A percentile compares a stretch with the other conserved stretches of the same genome.
These are phyloP conservation scores for Tetropium fuscum DNA, from an alignment of 2,888 invertebrate genomes.

Conservation along the genomic window DNA sequence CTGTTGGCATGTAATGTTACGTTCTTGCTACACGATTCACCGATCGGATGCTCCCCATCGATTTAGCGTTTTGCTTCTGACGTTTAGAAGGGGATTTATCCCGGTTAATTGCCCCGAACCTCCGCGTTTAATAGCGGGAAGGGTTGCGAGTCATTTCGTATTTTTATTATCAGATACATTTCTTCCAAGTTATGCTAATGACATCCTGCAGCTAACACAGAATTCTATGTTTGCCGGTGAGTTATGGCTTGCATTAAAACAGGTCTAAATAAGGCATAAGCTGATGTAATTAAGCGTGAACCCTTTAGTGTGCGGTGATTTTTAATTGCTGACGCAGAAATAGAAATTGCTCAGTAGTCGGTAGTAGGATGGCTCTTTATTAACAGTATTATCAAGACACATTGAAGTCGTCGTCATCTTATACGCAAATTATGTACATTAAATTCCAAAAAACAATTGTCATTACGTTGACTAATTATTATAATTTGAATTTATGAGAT, in stretches of 20 bases:
- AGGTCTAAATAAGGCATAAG: conserved; percentile 43
- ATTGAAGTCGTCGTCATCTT: no score
- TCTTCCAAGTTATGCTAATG: conserved; percentile 55
- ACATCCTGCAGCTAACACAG: conserved; percentile 52
- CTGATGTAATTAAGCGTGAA: conserved; percentile 43
- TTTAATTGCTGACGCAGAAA: no score
- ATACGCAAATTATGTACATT: no score
- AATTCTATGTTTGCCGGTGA: conserved; percentile 43
- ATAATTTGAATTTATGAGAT: no score
- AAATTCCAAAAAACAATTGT: no score
- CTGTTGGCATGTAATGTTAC: conserved; percentile 43
- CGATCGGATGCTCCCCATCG: conserved; percentile 24
- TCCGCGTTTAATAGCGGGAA: conserved; percentile 44
- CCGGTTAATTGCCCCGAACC: conserved; percentile 46
- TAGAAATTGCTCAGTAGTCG: no score
- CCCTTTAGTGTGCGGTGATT: conserved; percentile 31
- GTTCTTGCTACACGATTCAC: conserved; percentile 34
- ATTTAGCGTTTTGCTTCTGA: conserved; percentile 35
- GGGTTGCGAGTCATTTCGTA: conserved; percentile 43
- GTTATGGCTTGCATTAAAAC: conserved; percentile 38
- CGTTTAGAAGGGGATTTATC: conserved; percentile 38
- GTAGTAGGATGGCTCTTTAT: no score
- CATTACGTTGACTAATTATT: no score
- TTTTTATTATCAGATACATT: conserved; percentile 45
- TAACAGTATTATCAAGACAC: no score